Evolutionary conservation across 2,888 invertebrate species (phyloP).

Genomic region (Boloria euphrosyne): DNA sequence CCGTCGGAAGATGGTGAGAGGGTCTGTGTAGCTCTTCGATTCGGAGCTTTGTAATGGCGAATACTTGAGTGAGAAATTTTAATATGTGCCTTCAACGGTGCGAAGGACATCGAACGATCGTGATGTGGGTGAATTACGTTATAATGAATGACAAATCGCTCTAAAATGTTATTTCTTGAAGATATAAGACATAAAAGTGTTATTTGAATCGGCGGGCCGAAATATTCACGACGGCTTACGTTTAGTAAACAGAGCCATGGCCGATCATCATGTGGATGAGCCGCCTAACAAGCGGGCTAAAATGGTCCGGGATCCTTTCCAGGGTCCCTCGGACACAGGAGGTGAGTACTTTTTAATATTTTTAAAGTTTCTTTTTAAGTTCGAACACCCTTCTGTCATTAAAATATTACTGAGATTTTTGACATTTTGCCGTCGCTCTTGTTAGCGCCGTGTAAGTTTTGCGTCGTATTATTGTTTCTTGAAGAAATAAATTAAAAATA

Average conservation of each 20-base stretch:
- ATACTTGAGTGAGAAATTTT: constrained; percentile 87
- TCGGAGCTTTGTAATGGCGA: constrained; percentile 90
- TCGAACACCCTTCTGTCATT: constrained; percentile 70
- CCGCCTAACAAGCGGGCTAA: constrained; percentile 98
- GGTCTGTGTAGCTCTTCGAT: constrained; percentile 86
- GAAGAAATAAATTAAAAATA: constrained; percentile 28
- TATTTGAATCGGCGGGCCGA: constrained; percentile 83
- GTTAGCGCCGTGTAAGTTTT: constrained; percentile 77
- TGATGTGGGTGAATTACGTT: constrained; percentile 84
- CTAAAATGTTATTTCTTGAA: constrained; percentile 80
- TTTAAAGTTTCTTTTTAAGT: constrained; percentile 63
- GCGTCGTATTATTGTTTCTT: constrained; percentile 74
- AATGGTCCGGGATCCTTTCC: constrained; percentile 92
- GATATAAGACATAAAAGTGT: constrained; percentile 80
- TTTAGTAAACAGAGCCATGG: constrained; percentile 91
- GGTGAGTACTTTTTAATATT: constrained; percentile 84
- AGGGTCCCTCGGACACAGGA: constrained; percentile 90
- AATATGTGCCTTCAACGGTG: constrained; percentile 90
- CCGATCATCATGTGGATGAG: constrained; percentile 96
- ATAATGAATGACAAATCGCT: constrained; percentile 80
- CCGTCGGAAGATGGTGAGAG: constrained; percentile 89
- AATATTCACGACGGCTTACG: constrained; percentile 84
- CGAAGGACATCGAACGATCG: constrained; percentile 86
- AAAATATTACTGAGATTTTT: constrained; percentile 73
- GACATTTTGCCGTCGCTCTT: constrained; percentile 74